phyloP scores from a whole-genome alignment of 2,113 vertebrate genomes.

The Cochlearius cochlearius region DNA sequence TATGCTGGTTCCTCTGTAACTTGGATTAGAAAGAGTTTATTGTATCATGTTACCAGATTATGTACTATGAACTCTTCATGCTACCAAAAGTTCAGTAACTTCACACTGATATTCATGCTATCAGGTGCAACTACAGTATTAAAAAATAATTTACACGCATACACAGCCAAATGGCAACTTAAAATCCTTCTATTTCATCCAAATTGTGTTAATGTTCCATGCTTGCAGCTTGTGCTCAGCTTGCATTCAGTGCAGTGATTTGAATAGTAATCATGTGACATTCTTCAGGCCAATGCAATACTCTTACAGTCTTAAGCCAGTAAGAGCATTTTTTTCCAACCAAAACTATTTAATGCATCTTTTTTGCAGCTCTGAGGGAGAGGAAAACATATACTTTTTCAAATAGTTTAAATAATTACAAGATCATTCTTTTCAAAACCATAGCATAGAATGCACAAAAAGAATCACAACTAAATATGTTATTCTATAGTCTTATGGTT shows the following conservation, averaged over 20 bases:
- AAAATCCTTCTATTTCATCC: not conserved
- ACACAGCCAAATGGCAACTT: not conserved
- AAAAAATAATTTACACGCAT: not conserved
- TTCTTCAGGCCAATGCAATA: not conserved
- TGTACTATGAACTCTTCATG: not conserved
- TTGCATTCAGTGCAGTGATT: not conserved
- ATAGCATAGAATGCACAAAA: not conserved
- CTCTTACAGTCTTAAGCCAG: not conserved
- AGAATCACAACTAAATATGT: not conserved
- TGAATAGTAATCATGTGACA: not conserved
- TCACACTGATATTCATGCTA: accelerated
- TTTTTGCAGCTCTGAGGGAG: not conserved
- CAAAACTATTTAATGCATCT: not conserved
- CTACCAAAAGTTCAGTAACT: not conserved
- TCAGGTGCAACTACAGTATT: not conserved
- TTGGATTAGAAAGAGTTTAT: not conserved
- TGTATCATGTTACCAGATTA: not conserved
- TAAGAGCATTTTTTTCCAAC: not conserved
- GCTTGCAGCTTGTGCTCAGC: not conserved
- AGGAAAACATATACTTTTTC: not conserved
- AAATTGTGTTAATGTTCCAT: not conserved
- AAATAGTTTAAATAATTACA: not conserved
- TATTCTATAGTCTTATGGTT: not conserved
- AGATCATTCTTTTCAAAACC: not conserved
- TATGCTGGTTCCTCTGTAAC: not conserved